Evolutionary conservation across 2,888 invertebrate genomes (phyloP), one percentile per base, ranked within the genome.

Genomic region (Drosophila helvetica): DNA sequence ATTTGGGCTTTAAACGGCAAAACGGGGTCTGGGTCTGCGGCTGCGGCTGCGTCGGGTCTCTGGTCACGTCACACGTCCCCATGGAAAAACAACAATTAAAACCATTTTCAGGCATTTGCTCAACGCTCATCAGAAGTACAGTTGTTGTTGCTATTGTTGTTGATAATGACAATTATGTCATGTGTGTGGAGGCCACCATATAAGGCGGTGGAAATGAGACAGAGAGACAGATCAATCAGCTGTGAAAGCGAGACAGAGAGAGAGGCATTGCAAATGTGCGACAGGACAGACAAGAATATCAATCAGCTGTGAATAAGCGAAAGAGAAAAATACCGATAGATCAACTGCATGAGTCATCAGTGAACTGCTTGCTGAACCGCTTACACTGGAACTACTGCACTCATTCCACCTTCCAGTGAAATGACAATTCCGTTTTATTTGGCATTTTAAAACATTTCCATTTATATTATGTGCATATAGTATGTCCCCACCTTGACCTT

Each of bases 121-220:
- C 74, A 84, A 83, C 84, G 76, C 77, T 75, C 82, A 69, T 75
- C 79, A 73, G 27, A 47, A 67, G 48, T 38, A 38, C 64, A 64
- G 66, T 68, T 65, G 66, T 66, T 66, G 72, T 38, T 38, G 38
- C 15, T 15, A 15, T 15, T 38, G 15, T n/a, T 38, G 38, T 73
- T 72, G 83, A 83, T 85, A 85, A 82, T 80, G 73, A 78, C 80
- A 82, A 85, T 85, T 82, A 82, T 84, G 79, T 81, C 85, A 81
- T 69, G 63, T 70, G 53, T 58, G 58, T 58, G 65, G 65, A 38
- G 38, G 45, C 27, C 52, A 25, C 55, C 57, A 51, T 63, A 63
- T 62, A 58, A 55, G 71, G 56, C 22, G 22, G 27, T 30, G 17
- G 6, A 27, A 27, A 15, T 17, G 19, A 12, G 47, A 47, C 19